A percentile compares a stretch with the other conserved stretches of the same genome.
These are phyloP conservation scores for Crocidura indochinensis DNA, from an alignment of 2,797 vertebrate species.

Conservation along the genomic window DNA sequence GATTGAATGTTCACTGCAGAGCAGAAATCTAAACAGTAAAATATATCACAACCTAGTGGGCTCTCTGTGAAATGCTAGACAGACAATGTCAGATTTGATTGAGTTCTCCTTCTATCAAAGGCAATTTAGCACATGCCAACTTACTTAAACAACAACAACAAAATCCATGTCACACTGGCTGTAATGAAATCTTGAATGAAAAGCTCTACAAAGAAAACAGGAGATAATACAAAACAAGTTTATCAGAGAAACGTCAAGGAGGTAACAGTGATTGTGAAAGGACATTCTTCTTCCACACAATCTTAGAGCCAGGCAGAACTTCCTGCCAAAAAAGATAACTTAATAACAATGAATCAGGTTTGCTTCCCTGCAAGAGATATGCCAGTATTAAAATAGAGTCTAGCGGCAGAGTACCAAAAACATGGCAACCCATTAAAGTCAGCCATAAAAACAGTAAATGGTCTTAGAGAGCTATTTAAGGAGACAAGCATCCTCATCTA, in stretches of 20 bases:
- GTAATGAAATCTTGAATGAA: conserved; percentile 81
- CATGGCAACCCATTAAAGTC: conserved; percentile 80
- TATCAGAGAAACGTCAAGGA: conserved; percentile 84
- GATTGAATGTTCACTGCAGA: conserved; percentile 69
- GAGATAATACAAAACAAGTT: conserved; percentile 84
- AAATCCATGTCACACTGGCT: conserved; percentile 79
- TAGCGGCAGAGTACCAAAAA: conserved; percentile 65
- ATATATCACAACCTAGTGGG: conserved; percentile 66
- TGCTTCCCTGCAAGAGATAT: conserved; percentile 75
- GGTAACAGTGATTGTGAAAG: conserved; percentile 74
- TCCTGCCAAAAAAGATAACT: conserved; percentile 80
- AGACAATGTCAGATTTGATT: conserved; percentile 84
- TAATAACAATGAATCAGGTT: conserved; percentile 82
- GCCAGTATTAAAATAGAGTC: conserved; percentile 79
- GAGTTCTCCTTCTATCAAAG: conserved; percentile 80
- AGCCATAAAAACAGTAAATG: conserved; percentile 72
- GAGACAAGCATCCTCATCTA: conserved; percentile 68
- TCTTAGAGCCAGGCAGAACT: conserved; percentile 70
- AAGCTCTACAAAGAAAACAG: conserved; percentile 76
- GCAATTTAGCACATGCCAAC: conserved; percentile 83
- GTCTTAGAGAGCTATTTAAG: conserved; percentile 76
- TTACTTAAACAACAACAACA: conserved; percentile 81
- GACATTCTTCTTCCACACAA: conserved; percentile 82
- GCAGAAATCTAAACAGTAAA: conserved; percentile 69
- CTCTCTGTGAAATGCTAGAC: conserved; percentile 70